phyloP scores from a whole-genome alignment of 2,113 vertebrate species.

The Eleginops maclovinus region DNA sequence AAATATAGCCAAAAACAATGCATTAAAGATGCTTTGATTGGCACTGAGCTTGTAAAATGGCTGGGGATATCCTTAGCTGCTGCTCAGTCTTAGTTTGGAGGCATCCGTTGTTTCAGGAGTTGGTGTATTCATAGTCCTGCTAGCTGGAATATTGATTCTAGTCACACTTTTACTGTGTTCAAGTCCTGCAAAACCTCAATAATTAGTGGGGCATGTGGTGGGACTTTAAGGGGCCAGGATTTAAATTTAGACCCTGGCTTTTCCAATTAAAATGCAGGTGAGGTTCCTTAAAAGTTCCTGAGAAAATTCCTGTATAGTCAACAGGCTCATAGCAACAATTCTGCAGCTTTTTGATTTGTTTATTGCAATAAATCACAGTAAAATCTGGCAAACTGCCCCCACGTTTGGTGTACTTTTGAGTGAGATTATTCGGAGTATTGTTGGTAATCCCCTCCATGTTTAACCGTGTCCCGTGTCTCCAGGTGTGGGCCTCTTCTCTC shows the following conservation, averaged over 20 bases:
- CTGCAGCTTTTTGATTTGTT: too few relatives aligned
- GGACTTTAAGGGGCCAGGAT: neutral
- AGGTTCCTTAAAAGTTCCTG: too few relatives aligned
- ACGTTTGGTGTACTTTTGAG: neutral
- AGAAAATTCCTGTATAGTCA: too few relatives aligned
- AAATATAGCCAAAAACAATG: neutral
- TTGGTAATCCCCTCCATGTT: neutral
- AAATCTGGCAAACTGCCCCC: too few relatives aligned
- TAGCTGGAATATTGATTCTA: neutral
- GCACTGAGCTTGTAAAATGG: neutral
- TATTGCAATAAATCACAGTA: too few relatives aligned
- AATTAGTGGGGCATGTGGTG: neutral
- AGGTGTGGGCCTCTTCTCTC: slow-evolving; percentile 90
- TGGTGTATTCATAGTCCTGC: neutral
- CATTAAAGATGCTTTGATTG: slow-evolving; percentile 13
- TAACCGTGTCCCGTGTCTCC: neutral
- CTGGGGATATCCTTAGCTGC: neutral
- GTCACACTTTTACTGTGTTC: neutral
- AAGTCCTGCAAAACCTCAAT: neutral
- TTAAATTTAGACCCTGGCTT: neutral
- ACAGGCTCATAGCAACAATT: too few relatives aligned
- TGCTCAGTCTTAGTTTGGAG: neutral
- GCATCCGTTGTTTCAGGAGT: neutral
- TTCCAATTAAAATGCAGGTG: too few relatives aligned
- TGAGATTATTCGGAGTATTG: neutral